Conservation (phyloP, 64 coral and sea anemone species). For the Actinia equina region DNA sequence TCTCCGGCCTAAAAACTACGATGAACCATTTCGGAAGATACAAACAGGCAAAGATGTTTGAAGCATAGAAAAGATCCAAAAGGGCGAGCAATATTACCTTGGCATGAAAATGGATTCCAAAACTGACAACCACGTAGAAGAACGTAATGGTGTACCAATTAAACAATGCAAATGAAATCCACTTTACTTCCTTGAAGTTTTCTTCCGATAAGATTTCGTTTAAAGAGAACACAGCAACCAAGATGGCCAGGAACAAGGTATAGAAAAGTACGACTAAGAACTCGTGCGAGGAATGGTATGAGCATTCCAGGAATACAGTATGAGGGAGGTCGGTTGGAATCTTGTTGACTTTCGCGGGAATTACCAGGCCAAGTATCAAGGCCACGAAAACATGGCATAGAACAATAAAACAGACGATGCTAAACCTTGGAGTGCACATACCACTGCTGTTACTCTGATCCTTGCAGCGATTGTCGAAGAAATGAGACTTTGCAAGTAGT, state of each 20-base stretch:
- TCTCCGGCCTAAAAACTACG: constrained; percentile 84
- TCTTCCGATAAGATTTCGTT: constrained; percentile 63
- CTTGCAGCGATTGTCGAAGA: constrained; percentile 65
- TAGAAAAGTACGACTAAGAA: constrained; percentile 76
- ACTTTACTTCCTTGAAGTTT: constrained; percentile 93
- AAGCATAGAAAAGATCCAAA: constrained; percentile 65
- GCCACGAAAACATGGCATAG: constrained; percentile 61
- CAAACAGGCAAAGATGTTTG: constrained; percentile 68
- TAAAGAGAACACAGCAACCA: constrained; percentile 66
- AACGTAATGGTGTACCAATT: constrained; percentile 81
- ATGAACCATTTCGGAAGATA: constrained; percentile 91
- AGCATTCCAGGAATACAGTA: constrained; percentile 87
- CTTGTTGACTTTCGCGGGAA: constrained; percentile 61
- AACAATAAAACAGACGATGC: constrained; percentile 50
- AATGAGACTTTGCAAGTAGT: constrained; percentile 60
- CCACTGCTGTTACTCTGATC: constrained; percentile 58
- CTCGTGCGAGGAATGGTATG: constrained; percentile 65
- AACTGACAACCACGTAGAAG: constrained; percentile 66
- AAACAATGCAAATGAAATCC: constrained; percentile 83
- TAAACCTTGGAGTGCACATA: constrained; percentile 58
- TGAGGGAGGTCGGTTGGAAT: constrained; percentile 50
- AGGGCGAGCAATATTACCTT: constrained; percentile 76
- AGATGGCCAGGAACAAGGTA: constrained; percentile 56
- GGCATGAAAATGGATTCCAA: constrained; percentile 53
- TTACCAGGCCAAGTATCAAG: constrained; percentile 44